Evolutionary conservation across 1,140 invertebrate species (phyloP).

Genomic region (Pseudachorutes palmiensis): DNA sequence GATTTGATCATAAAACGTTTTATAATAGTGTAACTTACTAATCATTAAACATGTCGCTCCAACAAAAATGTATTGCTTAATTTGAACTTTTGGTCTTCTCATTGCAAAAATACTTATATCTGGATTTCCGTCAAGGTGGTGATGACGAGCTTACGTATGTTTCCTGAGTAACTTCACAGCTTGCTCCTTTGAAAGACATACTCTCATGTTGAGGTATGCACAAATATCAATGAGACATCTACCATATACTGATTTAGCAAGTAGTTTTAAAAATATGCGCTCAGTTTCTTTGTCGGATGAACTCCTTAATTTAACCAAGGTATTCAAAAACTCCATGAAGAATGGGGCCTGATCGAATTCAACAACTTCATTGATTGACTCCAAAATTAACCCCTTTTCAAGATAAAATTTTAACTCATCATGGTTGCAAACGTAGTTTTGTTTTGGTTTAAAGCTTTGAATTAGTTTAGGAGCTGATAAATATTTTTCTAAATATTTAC

Average conservation of each 20-base stretch:
- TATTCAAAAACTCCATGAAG: neutral
- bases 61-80: neutral
- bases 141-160: neutral
- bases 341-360: constrained; percentile 5
- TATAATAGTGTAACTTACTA: neutral
- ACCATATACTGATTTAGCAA: neutral
- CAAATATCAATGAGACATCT: neutral
- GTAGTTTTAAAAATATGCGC: neutral
- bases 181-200: neutral
- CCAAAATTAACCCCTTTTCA: neutral
- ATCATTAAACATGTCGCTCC: neutral
- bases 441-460: neutral
- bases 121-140: neutral
- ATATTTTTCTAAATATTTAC: constrained; percentile 1
- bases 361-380: neutral
- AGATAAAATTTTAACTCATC: neutral
- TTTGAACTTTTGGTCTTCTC: neutral
- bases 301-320: neutral
- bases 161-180: neutral
- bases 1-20: neutral
- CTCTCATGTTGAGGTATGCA: neutral
- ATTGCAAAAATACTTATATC: neutral
- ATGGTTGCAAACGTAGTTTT: neutral
- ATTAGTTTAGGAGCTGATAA: neutral
- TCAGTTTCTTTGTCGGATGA: neutral